Percentiles rank a stretch among this genome's conserved stretches.
phyloP scores from a whole-genome alignment of 92 coral and sea anemone species.

The Chrysogorgia sp. region DNA sequence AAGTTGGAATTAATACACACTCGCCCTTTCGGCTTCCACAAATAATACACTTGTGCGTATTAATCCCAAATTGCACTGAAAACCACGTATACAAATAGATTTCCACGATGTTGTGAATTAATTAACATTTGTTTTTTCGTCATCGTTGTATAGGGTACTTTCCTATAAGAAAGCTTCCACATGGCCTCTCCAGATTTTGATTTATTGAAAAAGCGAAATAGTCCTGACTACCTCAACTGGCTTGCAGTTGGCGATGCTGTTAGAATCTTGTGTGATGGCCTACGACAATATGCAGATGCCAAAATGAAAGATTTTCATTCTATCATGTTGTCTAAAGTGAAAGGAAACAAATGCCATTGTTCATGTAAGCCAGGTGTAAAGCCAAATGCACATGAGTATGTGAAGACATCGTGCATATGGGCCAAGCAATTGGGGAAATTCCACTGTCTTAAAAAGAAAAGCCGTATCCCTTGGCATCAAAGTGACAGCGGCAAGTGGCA shows the following conservation, averaged over 20 bases:
- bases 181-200: no score
- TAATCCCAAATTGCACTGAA: no score
- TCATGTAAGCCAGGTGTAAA: background rate
- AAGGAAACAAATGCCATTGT: constrained; percentile 9
- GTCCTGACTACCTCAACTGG: constrained; percentile 13
- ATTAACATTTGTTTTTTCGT: no score
- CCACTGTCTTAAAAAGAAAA: background rate
- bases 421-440: background rate
- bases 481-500: constrained; percentile 65
- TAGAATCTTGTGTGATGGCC: constrained; percentile 9
- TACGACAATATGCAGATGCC: constrained; percentile 14
- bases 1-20: no score
- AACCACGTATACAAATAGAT: no score
- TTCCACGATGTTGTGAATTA: no score
- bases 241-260: constrained; percentile 21
- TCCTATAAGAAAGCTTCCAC: no score
- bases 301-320: constrained; percentile 1
- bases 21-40: no score
- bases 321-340: background rate
- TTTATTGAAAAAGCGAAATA: no score
- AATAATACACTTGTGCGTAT: no score
- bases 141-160: no score
- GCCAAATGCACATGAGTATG: constrained; percentile 10
- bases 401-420: constrained; percentile 27
- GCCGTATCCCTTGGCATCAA: constrained; percentile 60